Conservation (phyloP, 2,113 vertebrate genomes). For the Galemys pyrenaicus region DNA sequence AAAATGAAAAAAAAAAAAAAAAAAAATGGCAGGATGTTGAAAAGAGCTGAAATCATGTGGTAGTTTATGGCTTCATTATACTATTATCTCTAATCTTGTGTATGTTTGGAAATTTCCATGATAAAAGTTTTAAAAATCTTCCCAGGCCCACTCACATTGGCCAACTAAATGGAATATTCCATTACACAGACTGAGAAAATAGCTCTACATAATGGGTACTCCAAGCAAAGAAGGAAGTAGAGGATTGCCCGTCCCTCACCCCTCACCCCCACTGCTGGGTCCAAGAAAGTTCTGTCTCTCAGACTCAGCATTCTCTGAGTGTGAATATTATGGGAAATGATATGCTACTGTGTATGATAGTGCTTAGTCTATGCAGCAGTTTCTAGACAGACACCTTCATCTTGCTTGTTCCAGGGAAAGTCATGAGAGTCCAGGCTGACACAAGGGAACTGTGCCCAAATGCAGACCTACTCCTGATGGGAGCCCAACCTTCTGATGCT, state of each 20-base stretch:
- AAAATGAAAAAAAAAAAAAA: slow-evolving; percentile 44
- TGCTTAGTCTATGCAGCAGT: neutral
- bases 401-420: neutral
- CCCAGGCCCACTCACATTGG: neutral
- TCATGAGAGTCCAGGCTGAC: neutral
- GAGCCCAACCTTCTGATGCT: neutral
- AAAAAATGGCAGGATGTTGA: neutral
- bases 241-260: neutral
- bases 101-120: neutral
- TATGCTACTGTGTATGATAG: neutral
- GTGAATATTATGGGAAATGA: neutral
- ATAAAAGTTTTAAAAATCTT: neutral
- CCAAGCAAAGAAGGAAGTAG: neutral
- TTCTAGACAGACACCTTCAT: neutral
- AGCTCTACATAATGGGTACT: neutral
- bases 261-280: accelerated
- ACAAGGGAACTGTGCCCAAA: neutral
- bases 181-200: neutral
- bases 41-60: neutral
- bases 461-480: neutral
- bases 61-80: neutral
- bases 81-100: neutral
- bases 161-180: neutral
- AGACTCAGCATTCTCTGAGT: neutral
- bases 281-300: neutral